Evolutionary conservation across 2,888 invertebrate species (phyloP).

Genomic region (Tanypteryx hageni): DNA sequence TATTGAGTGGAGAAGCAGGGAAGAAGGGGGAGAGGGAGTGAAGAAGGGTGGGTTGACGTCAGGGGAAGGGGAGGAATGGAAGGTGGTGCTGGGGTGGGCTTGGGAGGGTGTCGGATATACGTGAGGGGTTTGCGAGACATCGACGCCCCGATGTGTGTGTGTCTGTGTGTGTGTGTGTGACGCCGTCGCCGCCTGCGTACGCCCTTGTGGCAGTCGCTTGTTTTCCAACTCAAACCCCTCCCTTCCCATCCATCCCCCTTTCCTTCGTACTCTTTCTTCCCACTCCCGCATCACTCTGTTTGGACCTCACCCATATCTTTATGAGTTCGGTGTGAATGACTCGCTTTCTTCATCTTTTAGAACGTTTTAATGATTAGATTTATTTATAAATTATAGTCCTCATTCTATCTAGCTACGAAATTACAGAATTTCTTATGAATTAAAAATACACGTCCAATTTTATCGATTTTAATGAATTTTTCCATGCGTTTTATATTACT

Average conservation of each 20-base stretch:
- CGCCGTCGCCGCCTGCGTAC: background rate
- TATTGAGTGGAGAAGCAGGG: slow-evolving; percentile 64
- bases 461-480: too few relatives aligned
- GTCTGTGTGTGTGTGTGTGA: background rate
- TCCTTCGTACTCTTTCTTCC: background rate
- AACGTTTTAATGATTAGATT: too few relatives aligned
- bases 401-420: too few relatives aligned
- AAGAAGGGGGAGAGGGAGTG: background rate
- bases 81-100: background rate
- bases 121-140: slow-evolving; percentile 33
- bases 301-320: background rate
- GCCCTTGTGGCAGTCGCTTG: background rate
- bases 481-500: too few relatives aligned
- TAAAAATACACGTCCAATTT: too few relatives aligned
- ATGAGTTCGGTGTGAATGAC: background rate
- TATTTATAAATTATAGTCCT: too few relatives aligned
- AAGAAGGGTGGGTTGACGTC: too few relatives aligned
- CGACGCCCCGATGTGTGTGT: background rate
- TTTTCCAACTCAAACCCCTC: background rate
- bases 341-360: background rate
- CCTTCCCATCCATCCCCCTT: background rate
- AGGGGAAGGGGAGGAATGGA: background rate
- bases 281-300: background rate
- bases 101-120: slow-evolving; percentile 66
- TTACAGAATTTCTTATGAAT: too few relatives aligned